These are phyloP conservation scores for Peromyscus maniculatus DNA, from an alignment of 2,113 vertebrate genomes.

Conservation along the genomic window DNA sequence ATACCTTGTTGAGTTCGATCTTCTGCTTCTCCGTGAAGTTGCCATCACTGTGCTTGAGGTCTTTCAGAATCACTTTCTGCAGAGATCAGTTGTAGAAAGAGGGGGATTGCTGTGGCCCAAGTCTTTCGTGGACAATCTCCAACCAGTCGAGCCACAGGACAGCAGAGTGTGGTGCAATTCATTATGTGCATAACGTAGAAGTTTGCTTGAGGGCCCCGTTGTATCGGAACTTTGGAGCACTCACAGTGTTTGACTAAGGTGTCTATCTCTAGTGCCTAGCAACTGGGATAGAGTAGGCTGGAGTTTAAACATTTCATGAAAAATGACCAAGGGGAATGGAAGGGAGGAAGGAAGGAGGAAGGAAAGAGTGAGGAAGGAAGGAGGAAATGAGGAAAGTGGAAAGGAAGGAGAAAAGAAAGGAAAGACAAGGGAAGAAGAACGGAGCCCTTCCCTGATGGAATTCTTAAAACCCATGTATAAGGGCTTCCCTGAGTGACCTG, in stretches of 20 bases:
- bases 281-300: neutral
- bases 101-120: neutral
- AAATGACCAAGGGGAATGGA: neutral
- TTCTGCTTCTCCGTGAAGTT: constrained; percentile 95
- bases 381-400: too few species aligned
- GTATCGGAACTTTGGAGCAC: neutral
- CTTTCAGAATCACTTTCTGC: constrained; percentile 96
- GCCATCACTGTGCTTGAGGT: constrained; percentile 92
- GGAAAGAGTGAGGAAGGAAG: fast-evolving
- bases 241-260: neutral
- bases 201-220: neutral
- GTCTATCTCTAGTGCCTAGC: neutral
- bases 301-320: constrained; percentile 37
- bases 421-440: neutral
- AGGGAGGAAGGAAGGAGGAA: too few species aligned
- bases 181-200: neutral
- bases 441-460: fast-evolving
- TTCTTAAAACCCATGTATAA: neutral
- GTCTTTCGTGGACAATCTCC: neutral
- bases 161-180: neutral
- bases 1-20: constrained; percentile 96
- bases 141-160: neutral
- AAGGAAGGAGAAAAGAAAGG: neutral
- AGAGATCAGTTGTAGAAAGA: constrained; percentile 62
- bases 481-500: neutral